Base-by-base conservation (phyloP, 2,888 invertebrate genomes). In the Heliconius aoede region DNA sequence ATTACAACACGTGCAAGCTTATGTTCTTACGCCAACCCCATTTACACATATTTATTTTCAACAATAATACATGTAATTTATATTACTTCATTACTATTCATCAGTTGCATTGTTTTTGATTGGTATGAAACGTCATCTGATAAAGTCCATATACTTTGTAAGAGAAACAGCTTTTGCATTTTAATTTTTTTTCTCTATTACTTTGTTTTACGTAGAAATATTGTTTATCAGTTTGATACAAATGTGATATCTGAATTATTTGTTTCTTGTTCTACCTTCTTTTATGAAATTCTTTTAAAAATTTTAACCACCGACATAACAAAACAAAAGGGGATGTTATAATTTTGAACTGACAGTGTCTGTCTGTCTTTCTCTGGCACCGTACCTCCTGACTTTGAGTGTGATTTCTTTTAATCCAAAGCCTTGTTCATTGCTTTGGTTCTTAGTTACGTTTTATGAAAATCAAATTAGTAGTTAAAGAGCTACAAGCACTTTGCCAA, bases 1-100 rank as follows among this genome's bases (percentile, higher is more conserved):
- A 79, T 75, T 72, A 73, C 72, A 77, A 83, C 86, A 87, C 88
- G 86, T 90, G 88, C 83, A 78, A 18, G 76, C 80, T 82, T 81
- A 81, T 74, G 68, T 62, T 46, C 64, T 60, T 75, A 68, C 64
- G 69, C 73, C 61, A 72, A 78, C 78, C 76, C 76, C 68, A 75
- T 79, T 73, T 69, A 72, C 69, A 79, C 77, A 72, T 74, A 76
- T 62, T 62, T 69, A 79, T 77, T 77, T 79, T 74, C 58, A 73
- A 77, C 76, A 72, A 74, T 79, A 72, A 78, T 72, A 58, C 24
- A 72, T 46, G 32, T 74, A 76, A 76, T 76, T 74, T 79, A 77
- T 79, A 46, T 72, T 40, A 68, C 36, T 72, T 74, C 51, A 72
- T 74, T 74, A 72, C 15, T 73, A 78, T 71, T 28, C 28, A 71